Conservation (phyloP, 2,888 invertebrate genomes). For the Ophraella communa region DNA sequence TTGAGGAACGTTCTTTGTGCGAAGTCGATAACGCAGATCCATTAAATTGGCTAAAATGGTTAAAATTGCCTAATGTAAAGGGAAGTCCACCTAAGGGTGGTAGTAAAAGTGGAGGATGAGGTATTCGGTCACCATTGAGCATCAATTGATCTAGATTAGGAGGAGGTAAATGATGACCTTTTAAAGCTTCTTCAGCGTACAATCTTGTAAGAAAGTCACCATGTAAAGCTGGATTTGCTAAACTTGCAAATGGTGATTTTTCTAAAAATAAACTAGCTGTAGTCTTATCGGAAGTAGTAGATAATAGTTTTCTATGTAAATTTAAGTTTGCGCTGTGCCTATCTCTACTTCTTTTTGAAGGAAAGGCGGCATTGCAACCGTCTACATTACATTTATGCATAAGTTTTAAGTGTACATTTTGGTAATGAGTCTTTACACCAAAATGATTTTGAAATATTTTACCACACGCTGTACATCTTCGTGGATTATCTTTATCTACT, state of each 20-base stretch:
- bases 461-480: constrained; percentile 89
- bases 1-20: constrained; percentile 60
- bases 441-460: constrained; percentile 94
- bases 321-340: constrained; percentile 91
- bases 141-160: constrained; percentile 60
- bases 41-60: constrained; percentile 59
- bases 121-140: constrained; percentile 62
- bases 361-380: constrained; percentile 93
- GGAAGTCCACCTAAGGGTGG: constrained; percentile 65
- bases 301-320: constrained; percentile 87
- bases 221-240: constrained; percentile 72
- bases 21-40: constrained; percentile 52
- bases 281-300: constrained; percentile 68
- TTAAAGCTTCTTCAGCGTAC: constrained; percentile 76
- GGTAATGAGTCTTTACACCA: constrained; percentile 92
- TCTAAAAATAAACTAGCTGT: constrained; percentile 59
- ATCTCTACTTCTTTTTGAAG: constrained; percentile 90
- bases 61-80: constrained; percentile 62
- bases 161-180: constrained; percentile 60
- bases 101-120: constrained; percentile 66
- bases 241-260: constrained; percentile 64
- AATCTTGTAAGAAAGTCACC: constrained; percentile 80
- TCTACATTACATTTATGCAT: constrained; percentile 96
- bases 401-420: constrained; percentile 92
- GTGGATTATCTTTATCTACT: constrained; percentile 89